Evolutionary conservation across 2,113 vertebrate genomes (phyloP).

Genomic region (Dicentrarchus labrax): DNA sequence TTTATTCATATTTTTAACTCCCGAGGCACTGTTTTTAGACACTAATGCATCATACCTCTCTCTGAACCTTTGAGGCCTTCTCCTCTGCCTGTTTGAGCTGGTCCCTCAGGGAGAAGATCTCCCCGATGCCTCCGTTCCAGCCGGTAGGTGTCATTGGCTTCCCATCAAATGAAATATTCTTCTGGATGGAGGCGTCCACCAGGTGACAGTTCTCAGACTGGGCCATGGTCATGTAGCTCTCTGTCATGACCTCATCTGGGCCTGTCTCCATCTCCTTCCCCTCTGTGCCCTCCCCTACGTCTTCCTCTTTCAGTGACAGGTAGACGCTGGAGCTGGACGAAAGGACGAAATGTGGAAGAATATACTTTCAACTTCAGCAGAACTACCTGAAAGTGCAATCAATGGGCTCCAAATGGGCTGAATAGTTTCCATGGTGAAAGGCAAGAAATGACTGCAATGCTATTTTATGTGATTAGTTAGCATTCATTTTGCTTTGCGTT

Average conservation of each 20-base stretch:
- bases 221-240: conserved; percentile 79
- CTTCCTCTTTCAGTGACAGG: conserved; percentile 81
- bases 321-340: conserved; percentile 79
- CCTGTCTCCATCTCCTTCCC: conserved; percentile 52
- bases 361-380: background rate
- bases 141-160: conserved; percentile 81
- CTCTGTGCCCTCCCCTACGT: conserved; percentile 58
- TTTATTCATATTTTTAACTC: conserved; percentile 5
- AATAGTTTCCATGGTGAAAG: background rate
- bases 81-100: conserved; percentile 89
- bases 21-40: no score
- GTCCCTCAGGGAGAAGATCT: conserved; percentile 84
- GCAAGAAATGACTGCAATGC: background rate
- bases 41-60: conserved; percentile 79
- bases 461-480: conserved; percentile 9
- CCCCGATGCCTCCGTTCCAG: conserved; percentile 83
- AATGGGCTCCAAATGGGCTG: background rate
- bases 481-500: no score
- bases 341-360: background rate
- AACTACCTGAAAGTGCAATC: background rate
- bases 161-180: conserved; percentile 87
- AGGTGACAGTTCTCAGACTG: conserved; percentile 77
- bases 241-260: conserved; percentile 68
- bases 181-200: conserved; percentile 86
- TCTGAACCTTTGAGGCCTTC: conserved; percentile 84